Percentiles rank a stretch among this genome's conserved stretches.
Conservation (phyloP, 92 coral and sea anemone genomes). For the Micromussa lordhowensis region DNA sequence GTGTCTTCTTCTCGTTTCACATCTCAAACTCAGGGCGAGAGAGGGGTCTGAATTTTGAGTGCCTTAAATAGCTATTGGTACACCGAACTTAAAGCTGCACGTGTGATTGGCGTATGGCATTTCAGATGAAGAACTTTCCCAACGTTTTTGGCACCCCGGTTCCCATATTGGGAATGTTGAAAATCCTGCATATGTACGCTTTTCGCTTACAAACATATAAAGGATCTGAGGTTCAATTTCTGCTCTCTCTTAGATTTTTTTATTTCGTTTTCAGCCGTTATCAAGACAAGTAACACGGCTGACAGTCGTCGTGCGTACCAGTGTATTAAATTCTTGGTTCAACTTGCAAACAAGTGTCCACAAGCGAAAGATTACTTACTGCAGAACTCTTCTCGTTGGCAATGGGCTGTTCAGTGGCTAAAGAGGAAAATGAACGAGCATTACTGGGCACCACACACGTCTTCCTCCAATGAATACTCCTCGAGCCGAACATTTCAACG, state of each 20-base stretch:
- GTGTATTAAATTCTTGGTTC: slow-evolving; percentile 88
- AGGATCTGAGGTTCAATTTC: not conserved
- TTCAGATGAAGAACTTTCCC: too few species aligned
- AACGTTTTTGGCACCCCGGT: too few species aligned
- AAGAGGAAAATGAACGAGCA: slow-evolving; percentile 91
- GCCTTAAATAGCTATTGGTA: too few species aligned
- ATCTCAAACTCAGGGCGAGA: too few species aligned
- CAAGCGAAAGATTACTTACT: slow-evolving; percentile 85
- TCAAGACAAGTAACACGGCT: slow-evolving; percentile 79
- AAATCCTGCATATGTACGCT: too few species aligned
- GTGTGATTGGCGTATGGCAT: too few species aligned
- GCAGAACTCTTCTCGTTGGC: slow-evolving; percentile 95
- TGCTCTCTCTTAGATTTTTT: not conserved
- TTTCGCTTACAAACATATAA: too few species aligned
- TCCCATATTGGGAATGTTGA: too few species aligned
- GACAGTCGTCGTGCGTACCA: slow-evolving; percentile 96
- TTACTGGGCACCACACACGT: slow-evolving; percentile 91
- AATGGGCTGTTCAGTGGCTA: slow-evolving; percentile 95
- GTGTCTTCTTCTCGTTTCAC: too few species aligned
- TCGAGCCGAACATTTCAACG: slow-evolving; percentile 89
- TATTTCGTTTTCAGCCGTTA: slow-evolving; percentile 64
- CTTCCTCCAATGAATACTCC: slow-evolving; percentile 87
- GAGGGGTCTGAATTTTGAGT: too few species aligned
- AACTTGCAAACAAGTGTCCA: slow-evolving; percentile 86
- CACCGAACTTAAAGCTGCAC: too few species aligned